Evolutionary conservation across 2,888 invertebrate species (phyloP).

Genomic region (Caenorhabditis sp.): DNA sequence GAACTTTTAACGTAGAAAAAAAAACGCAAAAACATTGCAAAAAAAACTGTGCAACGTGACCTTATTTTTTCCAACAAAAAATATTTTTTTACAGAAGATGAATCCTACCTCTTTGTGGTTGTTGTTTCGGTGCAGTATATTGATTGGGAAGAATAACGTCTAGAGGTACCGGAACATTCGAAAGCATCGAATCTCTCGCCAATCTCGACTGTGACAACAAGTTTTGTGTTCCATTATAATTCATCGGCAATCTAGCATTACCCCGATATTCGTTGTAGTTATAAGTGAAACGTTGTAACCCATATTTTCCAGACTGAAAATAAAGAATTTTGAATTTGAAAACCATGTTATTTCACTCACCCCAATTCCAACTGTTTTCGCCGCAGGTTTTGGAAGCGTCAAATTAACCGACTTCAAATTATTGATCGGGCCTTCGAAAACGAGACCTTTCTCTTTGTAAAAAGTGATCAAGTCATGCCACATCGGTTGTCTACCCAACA

Average conservation of each 20-base stretch:
- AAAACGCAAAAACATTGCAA: too few species aligned
- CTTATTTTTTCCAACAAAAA: too few species aligned
- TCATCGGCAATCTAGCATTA: background rate
- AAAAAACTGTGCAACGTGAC: too few species aligned
- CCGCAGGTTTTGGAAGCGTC: conserved; percentile 83
- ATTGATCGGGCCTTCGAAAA: conserved; percentile 95
- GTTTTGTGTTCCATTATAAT: background rate
- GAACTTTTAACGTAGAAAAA: conserved; percentile 13
- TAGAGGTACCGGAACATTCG: conserved; percentile 44
- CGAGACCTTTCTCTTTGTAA: conserved; percentile 50
- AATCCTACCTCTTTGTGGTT: conserved; percentile 9
- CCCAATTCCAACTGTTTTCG: conserved; percentile 33
- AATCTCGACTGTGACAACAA: conserved; percentile 11
- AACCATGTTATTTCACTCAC: conserved; percentile 11
- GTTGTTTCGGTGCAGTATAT: conserved; percentile 1
- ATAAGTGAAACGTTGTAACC: conserved; percentile 37
- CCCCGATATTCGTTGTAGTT: conserved; percentile 45
- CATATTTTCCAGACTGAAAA: conserved; percentile 15
- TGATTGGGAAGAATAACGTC: conserved; percentile 43
- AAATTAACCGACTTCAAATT: conserved; percentile 95
- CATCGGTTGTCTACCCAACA: conserved; percentile 91
- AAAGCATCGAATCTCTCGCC: conserved; percentile 21
- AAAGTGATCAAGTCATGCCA: conserved; percentile 89
- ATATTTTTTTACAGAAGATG: too few species aligned
- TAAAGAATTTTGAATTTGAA: background rate